Base-by-base conservation (phyloP, 2,113 vertebrate genomes). In the Lophochroa leadbeateri region DNA sequence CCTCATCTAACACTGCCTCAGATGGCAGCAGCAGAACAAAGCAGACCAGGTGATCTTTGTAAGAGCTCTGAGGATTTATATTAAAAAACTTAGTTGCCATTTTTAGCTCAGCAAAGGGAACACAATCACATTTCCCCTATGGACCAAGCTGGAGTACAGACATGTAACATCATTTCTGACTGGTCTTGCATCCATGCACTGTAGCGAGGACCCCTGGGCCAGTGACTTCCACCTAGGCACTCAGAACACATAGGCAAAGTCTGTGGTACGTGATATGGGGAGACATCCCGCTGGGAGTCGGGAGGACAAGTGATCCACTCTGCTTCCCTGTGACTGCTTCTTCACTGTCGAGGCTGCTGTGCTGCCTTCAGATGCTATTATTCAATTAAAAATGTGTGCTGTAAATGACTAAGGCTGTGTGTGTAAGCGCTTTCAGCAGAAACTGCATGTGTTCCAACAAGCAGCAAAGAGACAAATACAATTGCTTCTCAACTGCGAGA, bases 361-460 rank as follows among this genome's bases (percentile, higher is more conserved):
- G 64, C 69, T 78, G 64, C 88, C 84, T 91, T 47, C 74, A 31
- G 85, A 71, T 46, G 88, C 78, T 70, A 1, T 85, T 65, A 57
- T 60, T 78, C 78, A 79, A 49, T 52, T 35, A 78, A 52, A 61
- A 81, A 52, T 20, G 49, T 53, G 29, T 2, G 3, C 67, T 50
- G 43, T 25, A 52, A 49, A 10, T 79, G 83, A 88, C 61, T 33
- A 37, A 86, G 80, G 80, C 39, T 31, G 60, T 33, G 49, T 0
- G 0, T n/a, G 29, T 28, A 35, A 55, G 41, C 2, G 2, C 57
- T 67, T 39, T 12, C 46, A 88, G 71, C 90, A 92, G 83, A 53
- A 92, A 9, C 80, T 52, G 37, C 43, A 71, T 31, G 37, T 55
- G 90, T 86, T 86, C 67, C 50, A 65, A 90, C 95, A 88, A 80